phyloP scores from a whole-genome alignment of 1,140 invertebrate species.

The Pentalonia nigronervosa region DNA sequence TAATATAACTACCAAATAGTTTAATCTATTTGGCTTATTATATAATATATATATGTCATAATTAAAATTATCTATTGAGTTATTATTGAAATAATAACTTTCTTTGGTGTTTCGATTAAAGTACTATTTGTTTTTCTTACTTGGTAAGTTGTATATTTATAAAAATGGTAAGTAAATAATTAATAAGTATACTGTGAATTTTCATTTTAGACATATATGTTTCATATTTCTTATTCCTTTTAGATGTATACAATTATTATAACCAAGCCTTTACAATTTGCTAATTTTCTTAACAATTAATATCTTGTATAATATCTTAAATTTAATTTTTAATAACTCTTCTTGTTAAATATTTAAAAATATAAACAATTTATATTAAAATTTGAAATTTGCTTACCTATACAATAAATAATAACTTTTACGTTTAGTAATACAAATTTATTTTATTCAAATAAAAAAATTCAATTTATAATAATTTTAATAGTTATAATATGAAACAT shows the following conservation, averaged over 20 bases:
- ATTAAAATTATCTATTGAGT: neutral
- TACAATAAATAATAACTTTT: neutral
- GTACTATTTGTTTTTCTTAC: neutral
- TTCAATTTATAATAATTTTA: conserved; percentile 56
- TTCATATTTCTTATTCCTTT: neutral
- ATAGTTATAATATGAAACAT: conserved; percentile 56
- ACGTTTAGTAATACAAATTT: conserved; percentile 11
- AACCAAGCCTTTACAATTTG: neutral
- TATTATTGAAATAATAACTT: neutral
- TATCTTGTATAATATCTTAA: neutral
- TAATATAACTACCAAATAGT: neutral
- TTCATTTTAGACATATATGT: neutral
- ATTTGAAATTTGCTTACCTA: neutral
- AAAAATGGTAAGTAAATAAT: neutral
- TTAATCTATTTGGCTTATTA: neutral
- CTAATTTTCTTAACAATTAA: neutral
- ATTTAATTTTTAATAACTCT: neutral
- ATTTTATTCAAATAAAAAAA: conserved; percentile 57
- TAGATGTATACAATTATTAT: neutral
- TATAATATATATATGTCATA: neutral
- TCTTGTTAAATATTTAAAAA: neutral
- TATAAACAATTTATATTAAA: neutral
- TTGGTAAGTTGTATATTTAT: neutral
- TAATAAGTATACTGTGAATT: neutral
- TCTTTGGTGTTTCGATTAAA: neutral